phyloP scores from a whole-genome alignment of 64 coral and sea anemone genomes.

The Stylophora pistillata region DNA sequence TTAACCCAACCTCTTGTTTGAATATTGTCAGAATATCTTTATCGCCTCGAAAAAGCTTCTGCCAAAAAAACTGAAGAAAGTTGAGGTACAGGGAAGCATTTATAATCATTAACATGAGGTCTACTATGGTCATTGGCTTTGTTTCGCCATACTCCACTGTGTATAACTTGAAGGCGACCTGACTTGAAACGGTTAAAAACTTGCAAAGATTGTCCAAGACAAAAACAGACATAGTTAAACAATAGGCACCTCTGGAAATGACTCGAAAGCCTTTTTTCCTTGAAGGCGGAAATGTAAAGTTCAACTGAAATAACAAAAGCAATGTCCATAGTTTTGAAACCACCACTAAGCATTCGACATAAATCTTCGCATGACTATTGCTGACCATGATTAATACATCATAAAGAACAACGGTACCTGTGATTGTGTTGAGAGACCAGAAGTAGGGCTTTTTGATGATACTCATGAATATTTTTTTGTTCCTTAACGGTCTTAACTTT shows the following conservation, averaged over 20 bases:
- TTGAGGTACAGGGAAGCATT: constrained; percentile 67
- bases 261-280: constrained; percentile 1
- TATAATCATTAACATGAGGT: constrained; percentile 58
- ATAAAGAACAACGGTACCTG: constrained; percentile 46
- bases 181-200: constrained; percentile 40
- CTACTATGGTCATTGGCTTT: background rate
- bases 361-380: background rate
- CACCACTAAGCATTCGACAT: constrained; percentile 33
- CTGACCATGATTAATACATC: constrained; percentile 42
- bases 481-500: background rate
- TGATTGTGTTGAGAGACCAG: constrained; percentile 57
- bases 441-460: constrained; percentile 59
- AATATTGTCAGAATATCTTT: constrained; percentile 50
- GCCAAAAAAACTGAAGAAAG: constrained; percentile 78
- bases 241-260: constrained; percentile 23
- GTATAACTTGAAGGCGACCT: constrained; percentile 77
- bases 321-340: constrained; percentile 45
- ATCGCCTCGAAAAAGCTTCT: constrained; percentile 66
- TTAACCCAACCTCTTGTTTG: constrained; percentile 17
- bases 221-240: constrained; percentile 52
- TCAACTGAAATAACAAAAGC: constrained; percentile 53
- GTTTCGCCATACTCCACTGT: background rate
- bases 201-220: constrained; percentile 72
- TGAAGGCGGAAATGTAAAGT: constrained; percentile 61
- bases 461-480: background rate